Evolutionary conservation across 2,888 invertebrate species (phyloP), one percentile per base, ranked within the genome.

Genomic region (Diaprepes abbreviatus): DNA sequence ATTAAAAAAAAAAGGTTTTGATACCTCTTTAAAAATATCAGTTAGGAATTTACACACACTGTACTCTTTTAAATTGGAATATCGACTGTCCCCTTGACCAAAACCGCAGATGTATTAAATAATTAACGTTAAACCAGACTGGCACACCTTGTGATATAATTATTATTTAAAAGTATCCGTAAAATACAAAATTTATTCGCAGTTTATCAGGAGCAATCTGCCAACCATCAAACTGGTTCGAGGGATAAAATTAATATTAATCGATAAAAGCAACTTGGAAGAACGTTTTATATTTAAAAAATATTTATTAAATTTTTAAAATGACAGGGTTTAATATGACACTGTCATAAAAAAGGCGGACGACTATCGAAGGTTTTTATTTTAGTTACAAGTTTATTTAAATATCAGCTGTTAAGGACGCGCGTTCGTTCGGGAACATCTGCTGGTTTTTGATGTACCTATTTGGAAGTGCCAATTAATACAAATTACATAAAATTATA

Each of bases 81-180:
- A 50, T 9, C 12, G 16, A 50, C 28, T 7, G 48, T 24, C n/a
- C n/a, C 21, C 45, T 45, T 43, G 12, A 19, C 17, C 10, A 60
- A 48, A 60, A 48, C 5, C 40, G 60, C 60, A 60, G 60, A 60
- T 60, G 60, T 10, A 10, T 19, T 35, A 33, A 43, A 43, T 48
- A 60, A 60, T 60, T 60, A 60, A 28, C 59, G 10, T 24, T 14
- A 24, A 48, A 48, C 24, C 48, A 17, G 17, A 35, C 38, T 19
- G 7, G 60, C 45, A 33, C 60, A 60, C 60, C 60, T 60, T 60
- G 60, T 60, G 17, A 45, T 59, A 59, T 59, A 59, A 59, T 60
- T 60, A 60, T 60, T 60, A 45, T 45, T 60, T 45, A 43, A 28
- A 60, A 4, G 48, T 60, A 48, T 60, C 40, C 48, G 10, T 35